Conservation (phyloP, 2,113 vertebrate species). For the Thinocorus orbignyianus region DNA sequence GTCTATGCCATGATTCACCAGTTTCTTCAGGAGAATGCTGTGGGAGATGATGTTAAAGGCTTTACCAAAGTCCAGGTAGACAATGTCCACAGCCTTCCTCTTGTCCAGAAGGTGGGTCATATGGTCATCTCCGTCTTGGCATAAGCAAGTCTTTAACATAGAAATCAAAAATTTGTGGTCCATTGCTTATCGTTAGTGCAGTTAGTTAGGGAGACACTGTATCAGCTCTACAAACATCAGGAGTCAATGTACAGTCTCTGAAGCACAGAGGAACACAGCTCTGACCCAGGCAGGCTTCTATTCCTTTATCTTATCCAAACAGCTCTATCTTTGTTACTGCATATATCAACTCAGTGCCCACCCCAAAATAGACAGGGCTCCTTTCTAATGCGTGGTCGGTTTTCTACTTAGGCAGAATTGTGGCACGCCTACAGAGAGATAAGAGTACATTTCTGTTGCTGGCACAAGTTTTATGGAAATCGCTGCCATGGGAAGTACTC, state of each 20-base stretch:
- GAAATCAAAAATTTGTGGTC: no score
- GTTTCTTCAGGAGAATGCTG: no score
- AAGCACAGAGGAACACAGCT: not conserved
- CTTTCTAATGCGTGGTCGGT: fast-evolving
- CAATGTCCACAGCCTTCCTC: no score
- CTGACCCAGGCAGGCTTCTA: not conserved
- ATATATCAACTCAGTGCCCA: not conserved
- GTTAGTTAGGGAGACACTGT: not conserved
- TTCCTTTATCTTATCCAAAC: not conserved
- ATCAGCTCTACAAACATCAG: not conserved
- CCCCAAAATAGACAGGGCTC: fast-evolving
- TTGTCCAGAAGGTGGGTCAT: no score
- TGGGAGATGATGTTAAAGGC: no score
- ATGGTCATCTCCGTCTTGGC: not conserved
- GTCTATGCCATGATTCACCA: no score
- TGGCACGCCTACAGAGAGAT: not conserved
- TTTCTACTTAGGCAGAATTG: not conserved
- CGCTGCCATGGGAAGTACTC: not conserved
- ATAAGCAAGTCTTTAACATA: not conserved
- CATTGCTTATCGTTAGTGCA: not conserved
- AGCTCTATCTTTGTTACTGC: not conserved
- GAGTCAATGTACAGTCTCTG: not conserved
- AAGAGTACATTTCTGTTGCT: not conserved
- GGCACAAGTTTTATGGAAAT: not conserved
- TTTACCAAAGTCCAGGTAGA: no score